Conservation (phyloP, 2,888 invertebrate species). For the Lingula anatina region DNA sequence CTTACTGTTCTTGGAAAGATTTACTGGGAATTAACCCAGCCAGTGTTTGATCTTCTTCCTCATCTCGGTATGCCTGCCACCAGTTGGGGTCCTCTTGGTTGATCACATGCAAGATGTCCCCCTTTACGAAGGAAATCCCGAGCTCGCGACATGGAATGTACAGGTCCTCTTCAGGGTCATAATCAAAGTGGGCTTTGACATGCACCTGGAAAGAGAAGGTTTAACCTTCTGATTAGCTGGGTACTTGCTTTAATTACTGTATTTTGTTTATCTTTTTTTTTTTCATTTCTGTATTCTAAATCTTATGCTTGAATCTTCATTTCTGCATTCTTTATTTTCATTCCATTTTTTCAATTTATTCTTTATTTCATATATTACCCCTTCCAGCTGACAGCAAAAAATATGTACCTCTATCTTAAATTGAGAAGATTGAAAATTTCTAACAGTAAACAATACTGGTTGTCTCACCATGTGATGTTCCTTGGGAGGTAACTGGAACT, state of each 20-base stretch:
- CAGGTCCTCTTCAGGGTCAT: constrained; percentile 90
- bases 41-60: constrained; percentile 84
- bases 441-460: too few species aligned
- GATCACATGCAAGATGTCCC: constrained; percentile 94
- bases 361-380: too few species aligned
- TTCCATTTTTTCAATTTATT: too few species aligned
- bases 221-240: too few species aligned
- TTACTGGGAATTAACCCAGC: constrained; percentile 96
- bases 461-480: background rate
- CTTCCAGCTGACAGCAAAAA: too few species aligned
- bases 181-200: constrained; percentile 94
- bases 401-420: too few species aligned
- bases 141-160: constrained; percentile 96
- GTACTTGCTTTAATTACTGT: too few species aligned
- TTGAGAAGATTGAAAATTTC: too few species aligned
- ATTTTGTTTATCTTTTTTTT: too few species aligned
- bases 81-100: constrained; percentile 95
- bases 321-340: too few species aligned
- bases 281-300: too few species aligned
- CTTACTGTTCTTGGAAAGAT: constrained; percentile 73
- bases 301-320: too few species aligned
- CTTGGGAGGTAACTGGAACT: background rate
- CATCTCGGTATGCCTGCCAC: constrained; percentile 95
- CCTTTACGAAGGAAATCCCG: constrained; percentile 94
- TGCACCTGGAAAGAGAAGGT: constrained; percentile 37